Evolutionary conservation across 53 echinoderm and acorn worm species (phyloP).

Genomic region (Patiria pectinifera): DNA sequence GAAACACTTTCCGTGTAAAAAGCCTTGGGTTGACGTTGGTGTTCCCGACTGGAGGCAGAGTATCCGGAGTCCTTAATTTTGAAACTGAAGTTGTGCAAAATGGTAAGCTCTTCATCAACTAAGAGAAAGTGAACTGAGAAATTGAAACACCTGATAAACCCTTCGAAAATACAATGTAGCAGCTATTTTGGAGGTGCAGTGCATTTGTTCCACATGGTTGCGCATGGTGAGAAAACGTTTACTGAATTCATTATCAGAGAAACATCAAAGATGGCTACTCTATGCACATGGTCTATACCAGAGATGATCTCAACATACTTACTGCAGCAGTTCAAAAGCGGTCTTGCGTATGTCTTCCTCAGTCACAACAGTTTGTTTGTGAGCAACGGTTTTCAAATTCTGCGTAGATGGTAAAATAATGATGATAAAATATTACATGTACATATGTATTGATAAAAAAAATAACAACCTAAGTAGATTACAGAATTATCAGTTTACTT

Average conservation of each 20-base stretch:
- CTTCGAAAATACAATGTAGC: neutral
- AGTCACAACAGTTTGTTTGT: conserved; percentile 44
- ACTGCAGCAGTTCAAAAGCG: conserved; percentile 22
- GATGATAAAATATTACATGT: neutral
- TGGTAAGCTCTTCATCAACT: neutral
- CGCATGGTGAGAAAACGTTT: too few species aligned
- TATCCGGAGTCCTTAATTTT: too few species aligned
- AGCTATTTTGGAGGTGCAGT: neutral
- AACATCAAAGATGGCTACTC: too few species aligned
- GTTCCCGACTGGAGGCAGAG: too few species aligned
- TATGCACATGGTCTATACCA: too few species aligned
- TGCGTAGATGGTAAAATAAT: neutral
- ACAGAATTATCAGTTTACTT: too few species aligned
- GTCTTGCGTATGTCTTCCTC: conserved; percentile 33
- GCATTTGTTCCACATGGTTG: too few species aligned
- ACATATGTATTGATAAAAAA: too few species aligned
- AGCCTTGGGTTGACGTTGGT: too few species aligned
- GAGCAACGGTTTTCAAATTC: conserved; percentile 38
- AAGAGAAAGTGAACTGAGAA: neutral
- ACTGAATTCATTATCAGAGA: too few species aligned
- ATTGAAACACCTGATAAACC: neutral
- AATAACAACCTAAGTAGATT: neutral
- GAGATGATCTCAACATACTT: neutral
- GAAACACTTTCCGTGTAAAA: too few species aligned
- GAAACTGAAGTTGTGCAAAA: too few species aligned